A percentile compares a stretch with the other conserved stretches of the same genome.
Conservation (phyloP, 2,888 invertebrate genomes). For the Netelia inedita region DNA sequence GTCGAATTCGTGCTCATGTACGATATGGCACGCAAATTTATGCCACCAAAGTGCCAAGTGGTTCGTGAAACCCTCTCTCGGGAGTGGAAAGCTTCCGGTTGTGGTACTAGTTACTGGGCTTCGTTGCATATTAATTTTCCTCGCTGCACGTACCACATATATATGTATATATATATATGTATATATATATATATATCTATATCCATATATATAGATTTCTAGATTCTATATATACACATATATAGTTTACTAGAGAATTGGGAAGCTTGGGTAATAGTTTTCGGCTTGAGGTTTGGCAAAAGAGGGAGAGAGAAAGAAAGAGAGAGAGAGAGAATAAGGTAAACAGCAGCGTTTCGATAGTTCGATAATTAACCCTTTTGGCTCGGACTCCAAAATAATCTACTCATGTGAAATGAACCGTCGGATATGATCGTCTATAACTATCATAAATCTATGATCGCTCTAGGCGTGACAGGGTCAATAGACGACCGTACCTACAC, state of each 20-base stretch:
- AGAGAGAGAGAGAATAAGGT: constrained; percentile 13
- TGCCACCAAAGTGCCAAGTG: constrained; percentile 71
- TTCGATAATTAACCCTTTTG: constrained; percentile 65
- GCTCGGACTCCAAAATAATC: constrained; percentile 52
- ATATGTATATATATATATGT: constrained; percentile 13
- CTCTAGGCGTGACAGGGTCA: neutral
- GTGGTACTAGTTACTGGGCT: constrained; percentile 30
- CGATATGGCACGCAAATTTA: constrained; percentile 65
- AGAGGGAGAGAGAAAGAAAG: neutral
- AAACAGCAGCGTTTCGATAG: constrained; percentile 54
- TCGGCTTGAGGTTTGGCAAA: constrained; percentile 51
- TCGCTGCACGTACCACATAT: constrained; percentile 44
- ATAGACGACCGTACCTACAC: neutral
- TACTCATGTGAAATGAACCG: constrained; percentile 27
- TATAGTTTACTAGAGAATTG: constrained; percentile 1
- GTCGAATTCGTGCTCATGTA: constrained; percentile 16
- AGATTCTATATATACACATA: constrained; percentile 8
- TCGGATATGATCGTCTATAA: constrained; percentile 13
- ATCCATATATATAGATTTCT: no score
- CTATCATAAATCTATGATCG: neutral
- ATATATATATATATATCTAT: neutral
- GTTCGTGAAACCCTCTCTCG: constrained; percentile 54
- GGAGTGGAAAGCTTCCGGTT: constrained; percentile 45
- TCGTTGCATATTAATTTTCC: constrained; percentile 69
- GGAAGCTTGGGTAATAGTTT: constrained; percentile 58